Evolutionary conservation across 1,140 invertebrate species (phyloP).

Genomic region (Anastatus disparis): DNA sequence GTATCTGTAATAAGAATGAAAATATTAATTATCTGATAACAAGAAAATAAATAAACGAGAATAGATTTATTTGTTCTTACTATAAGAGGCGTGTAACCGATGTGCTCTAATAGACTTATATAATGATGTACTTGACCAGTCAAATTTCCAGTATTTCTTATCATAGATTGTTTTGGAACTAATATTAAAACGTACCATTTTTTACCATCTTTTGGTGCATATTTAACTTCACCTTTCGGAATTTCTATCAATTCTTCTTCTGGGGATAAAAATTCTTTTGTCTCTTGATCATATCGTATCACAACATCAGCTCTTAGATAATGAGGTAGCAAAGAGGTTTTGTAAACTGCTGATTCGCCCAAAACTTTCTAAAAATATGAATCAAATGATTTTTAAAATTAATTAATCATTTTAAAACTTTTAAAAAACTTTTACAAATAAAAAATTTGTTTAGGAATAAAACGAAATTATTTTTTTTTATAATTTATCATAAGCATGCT

Average conservation of each 20-base stretch:
- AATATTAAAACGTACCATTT: conserved; percentile 66
- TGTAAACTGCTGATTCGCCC: background rate
- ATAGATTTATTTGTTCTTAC: conserved; percentile 60
- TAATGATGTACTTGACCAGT: conserved; percentile 60
- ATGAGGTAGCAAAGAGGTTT: conserved; percentile 51
- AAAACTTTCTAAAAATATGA: conserved; percentile 5
- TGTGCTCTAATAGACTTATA: conserved; percentile 68
- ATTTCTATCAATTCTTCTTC: conserved; percentile 51
- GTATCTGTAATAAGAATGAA: conserved; percentile 42
- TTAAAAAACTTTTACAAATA: no score
- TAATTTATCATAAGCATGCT: no score
- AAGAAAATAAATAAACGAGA: conserved; percentile 1
- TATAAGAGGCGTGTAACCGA: conserved; percentile 70
- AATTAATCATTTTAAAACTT: background rate
- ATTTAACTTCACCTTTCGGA: conserved; percentile 61
- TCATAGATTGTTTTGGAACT: conserved; percentile 50
- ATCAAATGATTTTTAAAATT: background rate
- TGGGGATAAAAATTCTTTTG: background rate
- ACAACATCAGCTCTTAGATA: conserved; percentile 10
- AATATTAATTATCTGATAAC: background rate
- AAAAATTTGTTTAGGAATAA: conserved; percentile 41
- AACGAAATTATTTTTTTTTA: background rate
- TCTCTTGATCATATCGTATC: conserved; percentile 12
- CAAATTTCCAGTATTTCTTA: conserved; percentile 55
- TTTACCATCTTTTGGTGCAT: conserved; percentile 53